Evolutionary conservation across 2,888 invertebrate genomes (phyloP).

Genomic region (Esperia sulphurella): DNA sequence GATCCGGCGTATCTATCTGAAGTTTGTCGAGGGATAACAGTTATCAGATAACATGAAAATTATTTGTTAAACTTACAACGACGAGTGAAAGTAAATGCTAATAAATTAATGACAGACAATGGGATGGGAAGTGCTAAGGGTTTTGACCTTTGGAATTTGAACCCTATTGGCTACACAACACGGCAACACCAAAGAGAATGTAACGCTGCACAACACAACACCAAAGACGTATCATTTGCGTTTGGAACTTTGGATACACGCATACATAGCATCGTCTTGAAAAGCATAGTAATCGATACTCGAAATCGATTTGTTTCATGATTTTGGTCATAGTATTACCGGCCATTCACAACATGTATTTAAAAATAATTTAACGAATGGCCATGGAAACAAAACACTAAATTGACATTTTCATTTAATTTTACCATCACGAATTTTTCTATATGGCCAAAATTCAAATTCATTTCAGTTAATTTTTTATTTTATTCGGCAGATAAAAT

Average conservation of each 20-base stretch:
- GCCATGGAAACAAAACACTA: slow-evolving; percentile 13
- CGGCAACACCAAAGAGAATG: too few species aligned
- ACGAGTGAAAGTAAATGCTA: background rate
- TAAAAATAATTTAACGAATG: background rate
- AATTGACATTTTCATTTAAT: slow-evolving; percentile 4
- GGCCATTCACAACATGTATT: background rate
- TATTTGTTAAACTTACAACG: background rate
- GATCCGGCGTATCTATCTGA: background rate
- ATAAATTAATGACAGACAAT: background rate
- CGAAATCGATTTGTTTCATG: too few species aligned
- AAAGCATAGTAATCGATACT: too few species aligned
- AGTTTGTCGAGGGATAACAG: background rate
- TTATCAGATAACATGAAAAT: slow-evolving; percentile 5
- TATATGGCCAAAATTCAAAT: background rate
- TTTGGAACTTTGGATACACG: background rate
- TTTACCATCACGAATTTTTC: background rate
- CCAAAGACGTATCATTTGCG: too few species aligned
- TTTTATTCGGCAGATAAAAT: slow-evolving; percentile 4
- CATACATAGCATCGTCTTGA: too few species aligned
- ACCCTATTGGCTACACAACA: background rate
- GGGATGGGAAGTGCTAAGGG: background rate
- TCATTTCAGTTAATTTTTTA: background rate
- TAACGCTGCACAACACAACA: too few species aligned
- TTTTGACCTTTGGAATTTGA: slow-evolving; percentile 8
- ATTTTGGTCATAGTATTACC: background rate